Evolutionary conservation across 2,113 vertebrate genomes (phyloP).

Genomic region (Aramus guarauna): DNA sequence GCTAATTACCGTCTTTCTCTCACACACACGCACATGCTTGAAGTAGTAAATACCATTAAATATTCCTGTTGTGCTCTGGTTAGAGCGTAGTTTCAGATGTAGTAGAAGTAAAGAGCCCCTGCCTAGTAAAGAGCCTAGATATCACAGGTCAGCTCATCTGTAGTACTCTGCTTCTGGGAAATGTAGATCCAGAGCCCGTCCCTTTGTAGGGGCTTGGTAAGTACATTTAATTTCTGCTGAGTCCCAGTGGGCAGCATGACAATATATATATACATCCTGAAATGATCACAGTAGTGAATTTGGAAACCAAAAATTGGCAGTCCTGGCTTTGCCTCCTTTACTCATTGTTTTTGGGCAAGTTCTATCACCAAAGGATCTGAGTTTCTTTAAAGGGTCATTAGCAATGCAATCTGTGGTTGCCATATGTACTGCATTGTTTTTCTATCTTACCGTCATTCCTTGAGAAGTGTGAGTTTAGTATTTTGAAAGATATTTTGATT

Average conservation of each 20-base stretch:
- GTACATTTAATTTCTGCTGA: neutral
- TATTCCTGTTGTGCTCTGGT: neutral
- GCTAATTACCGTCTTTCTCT: neutral
- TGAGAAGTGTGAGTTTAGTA: neutral
- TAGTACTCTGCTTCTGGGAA: neutral
- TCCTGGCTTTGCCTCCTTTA: neutral
- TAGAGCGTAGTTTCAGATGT: neutral
- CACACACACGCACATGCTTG: neutral
- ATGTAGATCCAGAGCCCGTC: neutral
- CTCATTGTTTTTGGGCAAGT: neutral
- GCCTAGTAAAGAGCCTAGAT: neutral
- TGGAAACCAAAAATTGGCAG: neutral
- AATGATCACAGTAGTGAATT: neutral
- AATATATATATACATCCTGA: neutral
- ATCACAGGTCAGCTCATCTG: neutral
- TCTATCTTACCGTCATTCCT: neutral
- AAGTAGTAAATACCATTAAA: neutral
- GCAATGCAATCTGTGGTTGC: neutral
- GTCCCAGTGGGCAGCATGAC: neutral
- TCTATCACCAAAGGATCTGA: neutral
- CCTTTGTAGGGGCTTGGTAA: neutral
- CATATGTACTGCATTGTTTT: neutral
- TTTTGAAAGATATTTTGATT: neutral
- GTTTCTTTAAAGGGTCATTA: neutral
- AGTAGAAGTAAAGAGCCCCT: neutral